Conservation (phyloP, 1,140 invertebrate species). For the Rhopalosiphum padi region DNA sequence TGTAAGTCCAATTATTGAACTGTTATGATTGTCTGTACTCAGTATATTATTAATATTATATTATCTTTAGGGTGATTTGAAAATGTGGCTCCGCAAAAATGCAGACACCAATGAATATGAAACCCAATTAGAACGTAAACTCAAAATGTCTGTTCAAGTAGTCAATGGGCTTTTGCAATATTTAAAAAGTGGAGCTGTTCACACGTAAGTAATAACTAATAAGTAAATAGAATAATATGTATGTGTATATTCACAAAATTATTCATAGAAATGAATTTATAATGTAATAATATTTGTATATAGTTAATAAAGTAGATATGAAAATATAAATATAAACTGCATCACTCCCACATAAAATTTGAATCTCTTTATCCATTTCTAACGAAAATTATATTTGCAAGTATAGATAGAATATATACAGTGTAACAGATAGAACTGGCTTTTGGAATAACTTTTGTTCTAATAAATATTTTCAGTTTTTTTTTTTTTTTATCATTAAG, state of each 20-base stretch:
- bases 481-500: too few relatives aligned
- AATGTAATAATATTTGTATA: not conserved
- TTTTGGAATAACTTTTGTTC: too few relatives aligned
- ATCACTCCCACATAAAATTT: not conserved
- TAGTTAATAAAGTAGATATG: not conserved
- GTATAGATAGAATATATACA: not conserved
- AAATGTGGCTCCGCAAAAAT: conserved; percentile 45
- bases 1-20: conserved; percentile 64
- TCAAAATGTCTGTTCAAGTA: conserved; percentile 55
- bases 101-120: conserved; percentile 46
- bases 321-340: not conserved
- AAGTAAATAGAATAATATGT: not conserved
- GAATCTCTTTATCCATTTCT: not conserved
- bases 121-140: conserved; percentile 53
- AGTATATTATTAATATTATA: too few relatives aligned
- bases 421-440: too few relatives aligned
- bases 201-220: conserved; percentile 34
- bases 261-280: not conserved
- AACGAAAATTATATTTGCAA: not conserved
- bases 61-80: conserved; percentile 44
- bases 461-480: too few relatives aligned
- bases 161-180: conserved; percentile 52
- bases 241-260: not conserved
- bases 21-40: not conserved
- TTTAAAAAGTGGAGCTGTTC: conserved; percentile 52